These are phyloP conservation scores for Nymphalis io DNA, from an alignment of 1,140 invertebrate species.

Conservation along the genomic window DNA sequence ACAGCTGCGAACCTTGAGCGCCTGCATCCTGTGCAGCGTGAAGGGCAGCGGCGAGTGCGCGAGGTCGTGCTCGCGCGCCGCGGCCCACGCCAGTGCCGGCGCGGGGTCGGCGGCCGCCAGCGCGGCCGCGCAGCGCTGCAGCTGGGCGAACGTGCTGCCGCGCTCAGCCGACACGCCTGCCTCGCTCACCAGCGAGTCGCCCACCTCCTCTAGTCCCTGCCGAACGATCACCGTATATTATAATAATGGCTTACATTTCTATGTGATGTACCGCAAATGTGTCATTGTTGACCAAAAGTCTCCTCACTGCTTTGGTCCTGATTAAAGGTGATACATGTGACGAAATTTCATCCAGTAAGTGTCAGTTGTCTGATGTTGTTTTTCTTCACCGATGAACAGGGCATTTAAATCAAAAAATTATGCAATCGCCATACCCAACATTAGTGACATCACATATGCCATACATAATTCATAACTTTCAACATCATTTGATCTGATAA, in stretches of 20 bases:
- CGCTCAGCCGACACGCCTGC: constrained; percentile 62
- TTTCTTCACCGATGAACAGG: too few species aligned
- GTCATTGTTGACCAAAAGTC: too few species aligned
- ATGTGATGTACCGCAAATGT: too few species aligned
- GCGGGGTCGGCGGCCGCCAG: constrained; percentile 83
- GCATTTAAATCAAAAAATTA: too few species aligned
- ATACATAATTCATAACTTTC: too few species aligned
- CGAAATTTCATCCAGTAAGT: too few species aligned
- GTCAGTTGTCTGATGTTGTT: too few species aligned
- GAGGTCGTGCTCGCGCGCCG: constrained; percentile 83
- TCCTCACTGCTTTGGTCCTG: too few species aligned
- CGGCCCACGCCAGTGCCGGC: constrained; percentile 91
- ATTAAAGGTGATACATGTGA: too few species aligned
- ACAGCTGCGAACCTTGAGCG: constrained; percentile 18
- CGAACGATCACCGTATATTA: not conserved
- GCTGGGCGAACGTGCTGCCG: constrained; percentile 69
- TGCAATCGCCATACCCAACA: too few species aligned
- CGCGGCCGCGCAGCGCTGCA: constrained; percentile 71
- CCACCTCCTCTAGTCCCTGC: constrained; percentile 86
- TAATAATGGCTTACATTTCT: not conserved
- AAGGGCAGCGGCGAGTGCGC: constrained; percentile 73
- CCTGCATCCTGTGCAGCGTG: constrained; percentile 60
- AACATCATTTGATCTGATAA: too few species aligned
- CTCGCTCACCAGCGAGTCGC: constrained; percentile 81
- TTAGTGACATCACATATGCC: too few species aligned